Conservation (phyloP, 1,140 invertebrate species). For the Microplitis mediator region DNA sequence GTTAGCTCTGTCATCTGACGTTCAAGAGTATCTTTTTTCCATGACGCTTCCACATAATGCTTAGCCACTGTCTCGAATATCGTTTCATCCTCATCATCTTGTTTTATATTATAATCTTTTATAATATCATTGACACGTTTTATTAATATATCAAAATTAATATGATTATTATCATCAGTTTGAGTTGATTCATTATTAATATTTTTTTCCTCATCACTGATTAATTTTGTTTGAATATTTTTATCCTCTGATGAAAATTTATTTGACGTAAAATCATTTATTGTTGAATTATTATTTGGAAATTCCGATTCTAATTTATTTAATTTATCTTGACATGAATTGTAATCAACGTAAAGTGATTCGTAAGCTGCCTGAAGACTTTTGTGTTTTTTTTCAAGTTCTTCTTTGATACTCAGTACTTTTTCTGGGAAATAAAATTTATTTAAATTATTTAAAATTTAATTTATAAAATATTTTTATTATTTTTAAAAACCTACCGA, state of each 20-base stretch:
- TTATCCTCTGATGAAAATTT: slow-evolving; percentile 23
- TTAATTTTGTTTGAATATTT: slow-evolving; percentile 18
- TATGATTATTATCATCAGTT: neutral
- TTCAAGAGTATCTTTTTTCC: slow-evolving; percentile 58
- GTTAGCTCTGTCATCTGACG: slow-evolving; percentile 50
- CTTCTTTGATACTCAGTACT: slow-evolving; percentile 67
- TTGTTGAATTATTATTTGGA: neutral
- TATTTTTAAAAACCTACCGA: slow-evolving; percentile 49
- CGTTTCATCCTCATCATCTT: slow-evolving; percentile 35
- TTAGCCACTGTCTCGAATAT: slow-evolving; percentile 49
- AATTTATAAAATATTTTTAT: neutral
- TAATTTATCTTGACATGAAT: slow-evolving; percentile 45
- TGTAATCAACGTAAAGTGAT: slow-evolving; percentile 53
- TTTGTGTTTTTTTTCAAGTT: slow-evolving; percentile 66
- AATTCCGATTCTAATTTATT: slow-evolving; percentile 29
- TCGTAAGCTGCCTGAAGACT: slow-evolving; percentile 56
- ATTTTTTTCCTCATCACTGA: slow-evolving; percentile 11
- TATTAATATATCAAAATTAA: slow-evolving; percentile 31
- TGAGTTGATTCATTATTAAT: slow-evolving; percentile 28
- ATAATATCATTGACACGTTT: slow-evolving; percentile 50
- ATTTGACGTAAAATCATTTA: slow-evolving; percentile 6
- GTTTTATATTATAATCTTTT: slow-evolving; percentile 42
- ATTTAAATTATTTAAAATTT: neutral
- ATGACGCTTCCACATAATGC: slow-evolving; percentile 49
- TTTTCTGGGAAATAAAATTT: slow-evolving; percentile 56